Evolutionary conservation across 2,888 invertebrate species (phyloP).

Genomic region (Galerucella calmariensis): DNA sequence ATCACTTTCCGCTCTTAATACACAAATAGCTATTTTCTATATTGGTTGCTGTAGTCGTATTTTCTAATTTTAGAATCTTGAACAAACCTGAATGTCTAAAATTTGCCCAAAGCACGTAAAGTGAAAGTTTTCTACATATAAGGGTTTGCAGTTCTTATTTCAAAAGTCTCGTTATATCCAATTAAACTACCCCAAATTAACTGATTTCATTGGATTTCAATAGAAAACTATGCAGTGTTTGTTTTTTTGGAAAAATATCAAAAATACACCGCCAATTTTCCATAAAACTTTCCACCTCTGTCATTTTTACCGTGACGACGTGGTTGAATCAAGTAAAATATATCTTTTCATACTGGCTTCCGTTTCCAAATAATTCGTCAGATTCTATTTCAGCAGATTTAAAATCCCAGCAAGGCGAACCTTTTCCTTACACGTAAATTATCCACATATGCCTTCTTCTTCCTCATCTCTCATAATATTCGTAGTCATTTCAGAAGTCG

Average conservation of each 20-base stretch:
- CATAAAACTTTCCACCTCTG: not conserved
- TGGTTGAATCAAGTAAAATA: slow-evolving; percentile 2
- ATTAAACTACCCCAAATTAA: too few relatives aligned
- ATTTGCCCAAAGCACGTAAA: too few relatives aligned
- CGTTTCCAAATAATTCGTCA: slow-evolving; percentile 17
- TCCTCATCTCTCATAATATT: slow-evolving; percentile 37
- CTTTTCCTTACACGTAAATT: slow-evolving; percentile 26
- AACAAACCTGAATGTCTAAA: too few relatives aligned
- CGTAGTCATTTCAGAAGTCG: slow-evolving; percentile 28
- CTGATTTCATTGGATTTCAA: too few relatives aligned
- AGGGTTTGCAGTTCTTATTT: too few relatives aligned
- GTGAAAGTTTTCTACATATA: too few relatives aligned
- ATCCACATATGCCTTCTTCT: slow-evolving; percentile 29
- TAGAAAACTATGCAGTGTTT: too few relatives aligned
- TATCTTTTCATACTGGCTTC: slow-evolving; percentile 8
- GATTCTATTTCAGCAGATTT: slow-evolving; percentile 22
- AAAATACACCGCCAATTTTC: not conserved
- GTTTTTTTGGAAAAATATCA: not conserved
- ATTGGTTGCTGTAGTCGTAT: too few relatives aligned
- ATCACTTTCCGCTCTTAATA: too few relatives aligned
- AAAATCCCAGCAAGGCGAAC: slow-evolving; percentile 16
- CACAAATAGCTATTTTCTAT: too few relatives aligned
- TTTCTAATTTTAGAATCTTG: too few relatives aligned
- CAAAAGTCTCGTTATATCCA: too few relatives aligned
- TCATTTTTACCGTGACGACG: not conserved